phyloP scores from a whole-genome alignment of 2,888 invertebrate genomes.

The Catocala sponsa region DNA sequence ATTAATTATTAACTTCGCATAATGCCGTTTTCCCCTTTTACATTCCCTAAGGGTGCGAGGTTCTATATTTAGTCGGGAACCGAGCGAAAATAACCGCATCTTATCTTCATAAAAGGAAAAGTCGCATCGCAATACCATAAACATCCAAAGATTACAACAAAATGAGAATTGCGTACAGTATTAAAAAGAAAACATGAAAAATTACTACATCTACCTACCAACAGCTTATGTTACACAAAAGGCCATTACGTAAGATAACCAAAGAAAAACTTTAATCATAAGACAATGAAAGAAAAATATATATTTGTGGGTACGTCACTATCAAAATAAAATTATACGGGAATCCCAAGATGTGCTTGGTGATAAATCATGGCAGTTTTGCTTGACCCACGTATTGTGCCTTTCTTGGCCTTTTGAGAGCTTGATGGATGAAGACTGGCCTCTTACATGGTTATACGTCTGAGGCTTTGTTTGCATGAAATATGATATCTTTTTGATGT shows the following conservation, averaged over 20 bases:
- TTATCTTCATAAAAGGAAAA: neutral
- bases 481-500: slow-evolving; percentile 34
- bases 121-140: neutral
- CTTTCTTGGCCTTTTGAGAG: slow-evolving; percentile 39
- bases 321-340: slow-evolving; percentile 40
- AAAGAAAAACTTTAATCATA: neutral
- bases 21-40: neutral
- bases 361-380: slow-evolving; percentile 44
- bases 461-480: slow-evolving; percentile 31
- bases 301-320: slow-evolving; percentile 10
- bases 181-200: slow-evolving; percentile 1
- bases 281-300: neutral
- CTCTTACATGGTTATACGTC: slow-evolving; percentile 20
- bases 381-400: slow-evolving; percentile 52
- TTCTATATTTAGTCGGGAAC: neutral
- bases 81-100: neutral
- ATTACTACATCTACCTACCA: neutral
- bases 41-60: neutral
- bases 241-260: neutral
- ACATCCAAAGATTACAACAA: neutral
- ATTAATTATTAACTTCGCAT: slow-evolving; percentile 4
- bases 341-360: slow-evolving; percentile 24
- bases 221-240: neutral
- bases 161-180: neutral
- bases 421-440: slow-evolving; percentile 42